Conservation (phyloP, 1,140 invertebrate genomes). For the Probaryconus sp. region DNA sequence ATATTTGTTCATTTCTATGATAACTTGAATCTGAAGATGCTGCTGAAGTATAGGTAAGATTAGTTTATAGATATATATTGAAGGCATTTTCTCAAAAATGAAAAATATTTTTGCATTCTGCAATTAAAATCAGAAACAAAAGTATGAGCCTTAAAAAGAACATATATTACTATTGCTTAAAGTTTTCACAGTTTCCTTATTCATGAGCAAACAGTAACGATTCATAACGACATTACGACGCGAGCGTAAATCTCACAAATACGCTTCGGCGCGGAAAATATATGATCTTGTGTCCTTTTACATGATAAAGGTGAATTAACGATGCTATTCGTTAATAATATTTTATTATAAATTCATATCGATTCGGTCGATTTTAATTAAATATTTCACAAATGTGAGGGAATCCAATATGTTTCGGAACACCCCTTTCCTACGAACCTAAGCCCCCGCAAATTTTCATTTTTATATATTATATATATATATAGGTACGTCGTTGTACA, state of each 20-base stretch:
- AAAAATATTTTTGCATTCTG: too few species aligned
- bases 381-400: constrained; percentile 33
- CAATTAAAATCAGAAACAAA: too few species aligned
- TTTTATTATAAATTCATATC: constrained; percentile 41
- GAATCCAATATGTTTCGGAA: constrained; percentile 45
- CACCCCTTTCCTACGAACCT: too few species aligned
- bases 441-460: constrained; percentile 32
- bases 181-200: too few species aligned
- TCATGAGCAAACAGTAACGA: too few species aligned
- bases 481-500: background rate
- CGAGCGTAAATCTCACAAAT: background rate
- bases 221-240: background rate
- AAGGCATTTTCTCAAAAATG: too few species aligned
- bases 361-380: constrained; percentile 47
- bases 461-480: constrained; percentile 23
- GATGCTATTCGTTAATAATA: constrained; percentile 21
- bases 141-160: too few species aligned
- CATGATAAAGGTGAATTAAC: constrained; percentile 7
- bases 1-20: too few species aligned
- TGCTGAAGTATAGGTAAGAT: too few species aligned
- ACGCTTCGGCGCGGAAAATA: background rate
- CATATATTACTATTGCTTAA: too few species aligned
- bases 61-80: too few species aligned
- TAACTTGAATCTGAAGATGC: too few species aligned
- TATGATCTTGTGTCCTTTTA: background rate